These are phyloP conservation scores for Lordiphosa andalusiaca DNA, from an alignment of 2,888 invertebrate genomes.

Conservation along the genomic window DNA sequence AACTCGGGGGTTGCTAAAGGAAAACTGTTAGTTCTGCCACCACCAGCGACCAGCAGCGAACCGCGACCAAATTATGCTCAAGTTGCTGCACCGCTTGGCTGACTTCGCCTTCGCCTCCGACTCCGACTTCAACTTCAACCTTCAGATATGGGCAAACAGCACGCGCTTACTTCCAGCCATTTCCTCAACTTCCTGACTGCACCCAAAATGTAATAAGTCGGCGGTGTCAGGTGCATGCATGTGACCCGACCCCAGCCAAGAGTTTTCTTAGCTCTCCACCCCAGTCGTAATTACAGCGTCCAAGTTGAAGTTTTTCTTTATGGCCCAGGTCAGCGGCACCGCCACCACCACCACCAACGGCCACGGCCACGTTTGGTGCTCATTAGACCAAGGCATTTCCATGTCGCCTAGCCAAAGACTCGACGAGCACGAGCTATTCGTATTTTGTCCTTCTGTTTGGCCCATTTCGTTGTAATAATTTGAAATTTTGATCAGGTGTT, in stretches of 20 bases:
- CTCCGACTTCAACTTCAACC: conserved; percentile 30
- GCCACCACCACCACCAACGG: conserved; percentile 3
- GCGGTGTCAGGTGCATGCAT: conserved; percentile 67
- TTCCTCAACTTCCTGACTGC: conserved; percentile 59
- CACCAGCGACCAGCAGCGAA: conserved; percentile 44
- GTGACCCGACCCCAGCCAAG: conserved; percentile 42
- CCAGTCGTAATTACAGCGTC: conserved; percentile 50
- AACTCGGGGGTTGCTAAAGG: conserved; percentile 60
- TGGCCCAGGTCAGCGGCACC: conserved; percentile 7
- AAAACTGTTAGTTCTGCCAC: conserved; percentile 65
- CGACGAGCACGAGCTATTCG: conserved; percentile 60
- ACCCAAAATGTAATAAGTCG: conserved; percentile 65
- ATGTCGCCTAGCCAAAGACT: conserved; percentile 36
- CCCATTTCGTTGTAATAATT: conserved; percentile 65
- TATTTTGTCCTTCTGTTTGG: conserved; percentile 64
- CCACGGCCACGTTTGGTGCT: conserved; percentile 43
- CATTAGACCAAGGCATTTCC: conserved; percentile 71
- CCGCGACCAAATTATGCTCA: conserved; percentile 70
- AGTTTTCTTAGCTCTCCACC: conserved; percentile 52
- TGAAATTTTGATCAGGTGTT: conserved; percentile 74
- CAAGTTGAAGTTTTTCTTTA: conserved; percentile 61
- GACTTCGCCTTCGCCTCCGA: conserved; percentile 33
- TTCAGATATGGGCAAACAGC: conserved; percentile 48
- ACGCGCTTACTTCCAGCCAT: conserved; percentile 52
- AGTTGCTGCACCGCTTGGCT: conserved; percentile 61